A percentile compares a stretch with the other conserved stretches of the same genome.
These are phyloP conservation scores for Gonocerus acuteangulatus DNA, from an alignment of 2,888 invertebrate species.

Conservation along the genomic window DNA sequence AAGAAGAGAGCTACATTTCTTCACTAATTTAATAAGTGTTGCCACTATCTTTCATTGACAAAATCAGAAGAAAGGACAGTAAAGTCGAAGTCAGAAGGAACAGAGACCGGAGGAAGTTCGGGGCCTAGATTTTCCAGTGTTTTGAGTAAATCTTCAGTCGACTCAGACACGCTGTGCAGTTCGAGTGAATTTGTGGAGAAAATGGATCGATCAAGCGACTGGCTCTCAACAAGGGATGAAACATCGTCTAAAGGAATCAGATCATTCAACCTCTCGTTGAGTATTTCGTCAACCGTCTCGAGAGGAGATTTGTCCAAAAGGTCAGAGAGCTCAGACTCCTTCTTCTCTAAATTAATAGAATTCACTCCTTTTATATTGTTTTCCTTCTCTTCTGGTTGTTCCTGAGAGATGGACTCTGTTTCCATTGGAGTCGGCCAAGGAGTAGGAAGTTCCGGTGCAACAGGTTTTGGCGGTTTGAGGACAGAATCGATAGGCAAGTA, in stretches of 20 bases:
- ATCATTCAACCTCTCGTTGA: slow-evolving; percentile 33
- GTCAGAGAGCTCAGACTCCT: slow-evolving; percentile 25
- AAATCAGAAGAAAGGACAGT: slow-evolving; percentile 10
- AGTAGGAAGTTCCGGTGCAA: not conserved
- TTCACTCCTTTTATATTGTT: too few relatives aligned
- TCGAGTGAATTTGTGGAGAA: not conserved
- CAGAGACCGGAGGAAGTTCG: not conserved
- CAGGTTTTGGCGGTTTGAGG: slow-evolving; percentile 1
- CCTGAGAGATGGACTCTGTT: not conserved
- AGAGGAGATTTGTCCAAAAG: slow-evolving; percentile 27
- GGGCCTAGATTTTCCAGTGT: slow-evolving; percentile 33
- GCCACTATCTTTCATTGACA: slow-evolving; percentile 10
- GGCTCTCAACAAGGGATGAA: slow-evolving; percentile 15
- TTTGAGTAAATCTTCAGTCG: slow-evolving; percentile 36
- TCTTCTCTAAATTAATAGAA: not conserved
- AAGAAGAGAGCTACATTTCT: too few relatives aligned
- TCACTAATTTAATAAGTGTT: too few relatives aligned
- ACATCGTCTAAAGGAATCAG: slow-evolving; percentile 31
- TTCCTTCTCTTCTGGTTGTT: too few relatives aligned
- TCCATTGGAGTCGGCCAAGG: not conserved
- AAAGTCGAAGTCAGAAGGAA: slow-evolving; percentile 11
- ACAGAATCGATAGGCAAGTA: slow-evolving; percentile 23
- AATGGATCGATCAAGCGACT: slow-evolving; percentile 14
- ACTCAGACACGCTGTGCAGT: slow-evolving; percentile 29
- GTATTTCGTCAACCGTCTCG: slow-evolving; percentile 36